Percentiles rank a stretch among this genome's conserved stretches.
Evolutionary conservation across 2,797 vertebrate genomes (phyloP).

Genomic region (Pteronotus mesoamericanus): DNA sequence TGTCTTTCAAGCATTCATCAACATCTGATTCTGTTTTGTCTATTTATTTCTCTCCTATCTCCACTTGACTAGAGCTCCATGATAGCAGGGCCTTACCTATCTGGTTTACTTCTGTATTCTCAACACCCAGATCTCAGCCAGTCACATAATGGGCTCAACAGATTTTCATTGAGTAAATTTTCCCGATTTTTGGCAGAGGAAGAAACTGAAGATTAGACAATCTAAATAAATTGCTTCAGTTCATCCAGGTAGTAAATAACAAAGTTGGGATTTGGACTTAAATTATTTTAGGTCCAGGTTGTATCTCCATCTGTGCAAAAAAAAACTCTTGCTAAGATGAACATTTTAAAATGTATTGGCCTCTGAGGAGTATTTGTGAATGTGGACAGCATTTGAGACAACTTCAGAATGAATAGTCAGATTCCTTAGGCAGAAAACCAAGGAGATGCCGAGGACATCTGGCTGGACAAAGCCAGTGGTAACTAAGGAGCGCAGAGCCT

Average conservation of each 20-base stretch:
- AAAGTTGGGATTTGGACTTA: neutral
- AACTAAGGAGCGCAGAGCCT: constrained; percentile 32
- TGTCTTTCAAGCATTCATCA: neutral
- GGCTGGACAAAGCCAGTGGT: constrained; percentile 4
- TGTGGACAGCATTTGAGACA: constrained; percentile 14
- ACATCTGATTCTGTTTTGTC: neutral
- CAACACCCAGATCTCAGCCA: neutral
- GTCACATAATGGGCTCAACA: neutral
- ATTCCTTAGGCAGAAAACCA: constrained; percentile 48
- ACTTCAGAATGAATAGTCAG: constrained; percentile 39
- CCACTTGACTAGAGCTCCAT: neutral
- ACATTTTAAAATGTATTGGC: neutral
- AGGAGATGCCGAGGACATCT: constrained; percentile 47
- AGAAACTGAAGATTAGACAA: neutral
- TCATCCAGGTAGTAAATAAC: neutral
- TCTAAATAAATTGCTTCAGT: neutral
- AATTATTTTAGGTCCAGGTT: neutral
- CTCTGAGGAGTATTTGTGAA: neutral
- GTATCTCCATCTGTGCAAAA: neutral
- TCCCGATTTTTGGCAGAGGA: neutral
- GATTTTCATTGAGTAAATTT: neutral
- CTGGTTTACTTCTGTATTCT: neutral
- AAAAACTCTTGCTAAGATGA: neutral
- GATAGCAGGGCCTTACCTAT: neutral
- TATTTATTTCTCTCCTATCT: neutral